A percentile compares a stretch with the other conserved stretches of the same genome.
phyloP scores from a whole-genome alignment of 2,888 invertebrate species.

The Lepetodrilus schrolli region DNA sequence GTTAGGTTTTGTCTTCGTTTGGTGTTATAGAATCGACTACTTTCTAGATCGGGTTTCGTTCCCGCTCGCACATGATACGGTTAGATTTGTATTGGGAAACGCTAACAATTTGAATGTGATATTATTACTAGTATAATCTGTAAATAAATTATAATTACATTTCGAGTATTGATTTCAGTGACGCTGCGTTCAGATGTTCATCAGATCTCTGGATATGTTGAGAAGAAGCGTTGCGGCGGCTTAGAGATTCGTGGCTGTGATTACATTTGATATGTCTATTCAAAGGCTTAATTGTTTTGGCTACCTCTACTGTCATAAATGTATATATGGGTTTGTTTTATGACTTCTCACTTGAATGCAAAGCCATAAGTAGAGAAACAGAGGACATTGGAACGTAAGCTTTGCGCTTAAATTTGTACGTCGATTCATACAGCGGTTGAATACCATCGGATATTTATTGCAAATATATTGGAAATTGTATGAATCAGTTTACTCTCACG shows the following conservation, averaged over 20 bases:
- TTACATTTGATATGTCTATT: not conserved
- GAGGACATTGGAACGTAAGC: not conserved
- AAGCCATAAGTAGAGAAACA: not conserved
- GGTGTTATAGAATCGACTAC: not conserved
- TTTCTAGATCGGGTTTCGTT: not conserved
- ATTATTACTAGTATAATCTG: constrained; percentile 1
- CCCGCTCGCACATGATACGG: not conserved
- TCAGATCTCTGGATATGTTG: too few relatives aligned
- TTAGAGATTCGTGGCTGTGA: not conserved
- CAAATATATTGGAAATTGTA: not conserved
- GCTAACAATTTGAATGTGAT: not conserved
- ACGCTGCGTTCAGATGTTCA: too few relatives aligned
- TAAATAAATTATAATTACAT: constrained; percentile 20
- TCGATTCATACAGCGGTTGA: not conserved
- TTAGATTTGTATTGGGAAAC: not conserved
- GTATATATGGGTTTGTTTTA: not conserved
- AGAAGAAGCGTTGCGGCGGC: not conserved
- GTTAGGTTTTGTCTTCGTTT: not conserved
- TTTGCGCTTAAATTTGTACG: not conserved
- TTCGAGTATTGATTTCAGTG: constrained; percentile 6
- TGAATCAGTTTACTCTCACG: not conserved
- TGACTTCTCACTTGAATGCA: not conserved
- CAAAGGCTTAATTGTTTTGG: not conserved
- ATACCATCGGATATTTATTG: not conserved
- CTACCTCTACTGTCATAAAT: not conserved